phyloP scores from a whole-genome alignment of 2,113 vertebrate species.

The Epinephelus fuscoguttatus region DNA sequence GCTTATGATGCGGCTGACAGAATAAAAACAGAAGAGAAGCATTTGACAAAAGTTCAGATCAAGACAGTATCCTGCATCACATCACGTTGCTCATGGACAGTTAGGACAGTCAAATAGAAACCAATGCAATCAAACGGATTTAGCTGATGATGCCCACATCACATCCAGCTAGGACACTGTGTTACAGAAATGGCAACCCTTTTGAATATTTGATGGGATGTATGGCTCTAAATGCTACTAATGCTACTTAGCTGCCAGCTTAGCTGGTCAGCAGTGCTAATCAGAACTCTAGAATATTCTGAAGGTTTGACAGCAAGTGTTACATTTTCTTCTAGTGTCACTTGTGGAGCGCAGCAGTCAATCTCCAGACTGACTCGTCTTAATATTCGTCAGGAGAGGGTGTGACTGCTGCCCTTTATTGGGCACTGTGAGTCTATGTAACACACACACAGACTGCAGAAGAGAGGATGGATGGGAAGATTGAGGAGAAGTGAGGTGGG shows the following conservation, averaged over 20 bases:
- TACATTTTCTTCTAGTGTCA: neutral
- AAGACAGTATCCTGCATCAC: no score
- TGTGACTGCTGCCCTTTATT: neutral
- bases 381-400: neutral
- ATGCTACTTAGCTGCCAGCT: neutral
- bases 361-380: neutral
- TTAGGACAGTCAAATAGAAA: no score
- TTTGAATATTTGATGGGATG: neutral
- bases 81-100: no score
- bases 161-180: no score
- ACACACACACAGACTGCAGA: neutral
- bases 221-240: neutral
- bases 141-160: no score
- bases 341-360: neutral
- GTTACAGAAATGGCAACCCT: neutral
- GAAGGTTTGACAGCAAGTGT: neutral
- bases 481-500: neutral
- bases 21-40: no score
- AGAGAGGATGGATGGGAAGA: constrained; percentile 7
- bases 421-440: neutral
- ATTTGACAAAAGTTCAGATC: no score
- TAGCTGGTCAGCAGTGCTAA: neutral
- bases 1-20: no score
- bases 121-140: no score
- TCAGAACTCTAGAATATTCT: neutral